phyloP scores from a whole-genome alignment of 2,113 vertebrate genomes.

The Gambusia affinis region DNA sequence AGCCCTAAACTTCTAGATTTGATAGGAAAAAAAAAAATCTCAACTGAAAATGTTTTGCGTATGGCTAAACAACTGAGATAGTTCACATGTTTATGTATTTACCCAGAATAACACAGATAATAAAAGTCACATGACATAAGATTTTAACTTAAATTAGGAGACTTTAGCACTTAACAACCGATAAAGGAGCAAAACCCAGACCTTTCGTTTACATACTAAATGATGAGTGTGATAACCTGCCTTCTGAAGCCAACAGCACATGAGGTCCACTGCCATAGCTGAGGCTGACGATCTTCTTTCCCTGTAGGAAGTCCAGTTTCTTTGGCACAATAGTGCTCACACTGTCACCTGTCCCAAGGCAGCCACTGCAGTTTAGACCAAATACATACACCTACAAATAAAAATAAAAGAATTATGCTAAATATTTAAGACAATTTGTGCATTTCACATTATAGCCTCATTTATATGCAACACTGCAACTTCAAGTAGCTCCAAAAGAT shows the following conservation, averaged over 20 bases:
- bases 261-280: constrained; percentile 95
- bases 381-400: constrained; percentile 87
- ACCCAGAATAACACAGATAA: too few species aligned
- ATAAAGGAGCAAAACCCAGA: too few species aligned
- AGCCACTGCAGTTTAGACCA: constrained; percentile 93
- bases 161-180: too few species aligned
- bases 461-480: too few species aligned
- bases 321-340: constrained; percentile 90
- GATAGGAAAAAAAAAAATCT: too few species aligned
- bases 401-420: not conserved
- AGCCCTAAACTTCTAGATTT: too few species aligned
- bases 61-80: too few species aligned
- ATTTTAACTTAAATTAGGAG: too few species aligned
- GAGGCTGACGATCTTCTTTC: constrained; percentile 90
- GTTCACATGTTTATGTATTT: too few species aligned
- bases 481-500: too few species aligned
- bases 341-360: constrained; percentile 92
- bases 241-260: constrained; percentile 88
- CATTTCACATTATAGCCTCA: not conserved
- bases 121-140: too few species aligned
- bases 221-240: constrained; percentile 60
- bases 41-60: too few species aligned
- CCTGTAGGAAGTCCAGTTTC: constrained; percentile 88
- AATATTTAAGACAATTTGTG: not conserved
- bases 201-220: not conserved